Percentiles rank a stretch among this genome's conserved stretches.
Evolutionary conservation across 2,113 vertebrate species (phyloP).

Genomic region (Callipepla californica): DNA sequence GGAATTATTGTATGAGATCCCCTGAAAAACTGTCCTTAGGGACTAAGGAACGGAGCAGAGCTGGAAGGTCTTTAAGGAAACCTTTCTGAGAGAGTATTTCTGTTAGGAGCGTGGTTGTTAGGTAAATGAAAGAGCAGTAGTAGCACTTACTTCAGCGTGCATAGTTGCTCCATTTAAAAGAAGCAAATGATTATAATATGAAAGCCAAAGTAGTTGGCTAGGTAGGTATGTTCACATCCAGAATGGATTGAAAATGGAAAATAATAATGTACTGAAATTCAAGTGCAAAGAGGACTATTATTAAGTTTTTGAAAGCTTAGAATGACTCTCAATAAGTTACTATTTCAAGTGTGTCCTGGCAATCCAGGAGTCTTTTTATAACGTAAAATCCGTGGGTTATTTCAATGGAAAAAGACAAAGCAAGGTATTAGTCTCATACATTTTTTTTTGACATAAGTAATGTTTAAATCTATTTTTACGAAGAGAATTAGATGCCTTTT

Average conservation of each 20-base stretch:
- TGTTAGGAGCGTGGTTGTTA: not conserved
- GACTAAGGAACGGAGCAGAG: not conserved
- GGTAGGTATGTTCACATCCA: not conserved
- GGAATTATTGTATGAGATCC: too few relatives aligned
- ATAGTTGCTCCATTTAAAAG: not conserved
- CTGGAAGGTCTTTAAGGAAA: not conserved
- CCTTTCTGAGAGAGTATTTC: not conserved
- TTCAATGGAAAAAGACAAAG: not conserved
- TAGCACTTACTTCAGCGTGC: not conserved
- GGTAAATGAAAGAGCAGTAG: conserved; percentile 1
- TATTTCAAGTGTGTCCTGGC: conserved; percentile 34
- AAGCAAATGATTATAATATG: not conserved
- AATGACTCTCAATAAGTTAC: not conserved
- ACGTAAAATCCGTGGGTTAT: not conserved
- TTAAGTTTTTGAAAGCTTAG: conserved; percentile 12
- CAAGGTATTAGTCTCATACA: not conserved
- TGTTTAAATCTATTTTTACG: conserved; percentile 5
- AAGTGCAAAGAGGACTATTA: not conserved
- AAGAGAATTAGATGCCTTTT: not conserved
- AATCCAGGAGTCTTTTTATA: conserved; percentile 39
- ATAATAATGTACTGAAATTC: not conserved
- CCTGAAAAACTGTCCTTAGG: too few relatives aligned
- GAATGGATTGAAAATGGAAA: not conserved
- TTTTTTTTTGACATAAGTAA: not conserved
- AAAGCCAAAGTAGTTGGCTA: not conserved